These are phyloP conservation scores for Decapterus maruadsi DNA, from an alignment of 2,797 vertebrate genomes.

Conservation along the genomic window DNA sequence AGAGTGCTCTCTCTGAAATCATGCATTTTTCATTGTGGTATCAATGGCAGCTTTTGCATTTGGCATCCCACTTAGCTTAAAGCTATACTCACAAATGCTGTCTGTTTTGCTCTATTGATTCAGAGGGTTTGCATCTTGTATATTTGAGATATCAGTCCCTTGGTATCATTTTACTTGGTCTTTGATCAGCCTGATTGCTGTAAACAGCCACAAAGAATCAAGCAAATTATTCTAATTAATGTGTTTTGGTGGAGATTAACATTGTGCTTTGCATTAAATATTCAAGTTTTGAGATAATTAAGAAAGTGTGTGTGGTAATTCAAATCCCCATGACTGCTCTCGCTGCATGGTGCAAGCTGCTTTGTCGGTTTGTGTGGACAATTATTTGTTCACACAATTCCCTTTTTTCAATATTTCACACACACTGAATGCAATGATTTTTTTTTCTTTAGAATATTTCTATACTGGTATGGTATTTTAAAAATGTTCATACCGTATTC, in stretches of 20 bases:
- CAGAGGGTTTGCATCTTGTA: slow-evolving; percentile 80
- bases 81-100: slow-evolving; percentile 87
- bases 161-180: slow-evolving; percentile 83
- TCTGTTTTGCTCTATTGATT: slow-evolving; percentile 89
- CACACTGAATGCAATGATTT: slow-evolving; percentile 3
- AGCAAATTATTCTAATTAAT: slow-evolving; percentile 79
- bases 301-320: slow-evolving; percentile 59
- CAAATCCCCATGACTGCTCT: slow-evolving; percentile 22
- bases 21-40: slow-evolving; percentile 89
- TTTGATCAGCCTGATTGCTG: slow-evolving; percentile 84
- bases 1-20: slow-evolving; percentile 83
- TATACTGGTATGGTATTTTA: slow-evolving; percentile 19
- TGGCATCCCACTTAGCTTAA: slow-evolving; percentile 86
- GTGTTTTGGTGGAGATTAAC: slow-evolving; percentile 66
- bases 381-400: slow-evolving; percentile 25
- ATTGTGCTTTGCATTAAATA: slow-evolving; percentile 70
- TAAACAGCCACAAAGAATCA: slow-evolving; percentile 80
- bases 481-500: slow-evolving; percentile 41
- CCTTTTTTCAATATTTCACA: slow-evolving; percentile 14
- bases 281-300: slow-evolving; percentile 70
- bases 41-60: slow-evolving; percentile 87
- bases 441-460: slow-evolving; percentile 35
- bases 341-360: slow-evolving; percentile 21
- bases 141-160: slow-evolving; percentile 83
- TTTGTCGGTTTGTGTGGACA: slow-evolving; percentile 32